Percentiles rank a stretch among this genome's conserved stretches.
Conservation (phyloP, 1,140 invertebrate genomes). For the Leptopilina clavipes region DNA sequence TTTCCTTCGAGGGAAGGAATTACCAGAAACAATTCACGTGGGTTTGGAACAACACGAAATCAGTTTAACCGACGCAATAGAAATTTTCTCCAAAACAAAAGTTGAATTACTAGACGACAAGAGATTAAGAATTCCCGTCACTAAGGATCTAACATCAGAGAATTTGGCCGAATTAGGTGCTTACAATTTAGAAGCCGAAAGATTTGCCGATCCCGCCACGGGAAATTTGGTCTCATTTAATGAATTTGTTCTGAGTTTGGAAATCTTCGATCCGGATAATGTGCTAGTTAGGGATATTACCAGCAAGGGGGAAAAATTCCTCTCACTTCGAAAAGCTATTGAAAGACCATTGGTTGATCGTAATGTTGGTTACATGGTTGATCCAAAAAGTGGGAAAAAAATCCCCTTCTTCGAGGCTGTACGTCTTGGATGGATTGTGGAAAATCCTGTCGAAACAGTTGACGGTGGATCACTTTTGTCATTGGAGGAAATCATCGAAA, state of each 20-base stretch:
- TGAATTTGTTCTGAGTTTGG: constrained; percentile 84
- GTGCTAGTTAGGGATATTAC: constrained; percentile 87
- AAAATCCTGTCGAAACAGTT: constrained; percentile 47
- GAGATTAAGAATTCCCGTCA: constrained; percentile 65
- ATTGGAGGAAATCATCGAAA: constrained; percentile 80
- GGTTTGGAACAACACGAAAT: constrained; percentile 80
- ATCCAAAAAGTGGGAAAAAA: constrained; percentile 86
- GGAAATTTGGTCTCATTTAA: constrained; percentile 84
- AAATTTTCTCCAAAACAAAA: constrained; percentile 76
- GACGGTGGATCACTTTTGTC: constrained; percentile 69
- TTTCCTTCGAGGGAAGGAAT: constrained; percentile 76
- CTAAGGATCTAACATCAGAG: constrained; percentile 79
- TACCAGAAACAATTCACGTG: constrained; percentile 78
- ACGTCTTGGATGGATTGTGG: constrained; percentile 67
- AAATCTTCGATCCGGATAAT: constrained; percentile 83
- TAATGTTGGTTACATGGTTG: constrained; percentile 86
- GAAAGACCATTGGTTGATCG: constrained; percentile 84
- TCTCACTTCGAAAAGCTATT: constrained; percentile 85
- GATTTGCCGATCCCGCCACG: constrained; percentile 87
- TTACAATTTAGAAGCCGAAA: constrained; percentile 83
- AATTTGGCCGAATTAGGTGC: constrained; percentile 82
- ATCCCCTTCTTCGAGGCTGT: constrained; percentile 91
- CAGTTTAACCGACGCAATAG: constrained; percentile 80
- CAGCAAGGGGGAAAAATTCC: constrained; percentile 79
- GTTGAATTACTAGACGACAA: constrained; percentile 68